Evolutionary conservation across 2,113 vertebrate genomes (phyloP).

Genomic region (Boulengeromyrus knoepffleri): DNA sequence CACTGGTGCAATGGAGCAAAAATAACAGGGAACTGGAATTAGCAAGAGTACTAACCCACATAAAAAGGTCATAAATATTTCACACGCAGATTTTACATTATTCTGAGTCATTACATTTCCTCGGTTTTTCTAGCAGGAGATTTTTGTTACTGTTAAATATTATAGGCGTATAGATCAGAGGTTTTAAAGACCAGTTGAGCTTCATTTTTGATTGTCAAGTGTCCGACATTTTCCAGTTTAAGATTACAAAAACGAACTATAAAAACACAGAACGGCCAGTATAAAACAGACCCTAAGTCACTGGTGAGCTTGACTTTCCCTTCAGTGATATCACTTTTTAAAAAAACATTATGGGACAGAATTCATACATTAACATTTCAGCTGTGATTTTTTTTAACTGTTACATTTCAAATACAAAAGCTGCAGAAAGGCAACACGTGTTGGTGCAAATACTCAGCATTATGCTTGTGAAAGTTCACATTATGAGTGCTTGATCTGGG

Average conservation of each 20-base stretch:
- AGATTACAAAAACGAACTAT: not conserved
- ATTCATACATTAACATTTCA: not conserved
- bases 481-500: not conserved
- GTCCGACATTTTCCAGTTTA: not conserved
- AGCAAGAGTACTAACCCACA: constrained; percentile 19
- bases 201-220: not conserved
- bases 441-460: not conserved
- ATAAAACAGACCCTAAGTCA: not conserved
- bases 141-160: not conserved
- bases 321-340: not conserved
- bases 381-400: not conserved
- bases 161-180: not conserved
- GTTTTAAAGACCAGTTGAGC: not conserved
- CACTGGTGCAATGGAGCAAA: constrained; percentile 17
- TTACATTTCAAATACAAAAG: not conserved
- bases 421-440: not conserved
- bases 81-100: constrained; percentile 10
- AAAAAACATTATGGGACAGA: not conserved
- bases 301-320: not conserved
- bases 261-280: not conserved
- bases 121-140: not conserved
- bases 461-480: not conserved
- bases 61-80: constrained; percentile 33
- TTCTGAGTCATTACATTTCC: constrained; percentile 15
- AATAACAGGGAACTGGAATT: constrained; percentile 25